Evolutionary conservation across 2,113 vertebrate genomes (phyloP).

Genomic region (Cyprinodon brontotheroides): DNA sequence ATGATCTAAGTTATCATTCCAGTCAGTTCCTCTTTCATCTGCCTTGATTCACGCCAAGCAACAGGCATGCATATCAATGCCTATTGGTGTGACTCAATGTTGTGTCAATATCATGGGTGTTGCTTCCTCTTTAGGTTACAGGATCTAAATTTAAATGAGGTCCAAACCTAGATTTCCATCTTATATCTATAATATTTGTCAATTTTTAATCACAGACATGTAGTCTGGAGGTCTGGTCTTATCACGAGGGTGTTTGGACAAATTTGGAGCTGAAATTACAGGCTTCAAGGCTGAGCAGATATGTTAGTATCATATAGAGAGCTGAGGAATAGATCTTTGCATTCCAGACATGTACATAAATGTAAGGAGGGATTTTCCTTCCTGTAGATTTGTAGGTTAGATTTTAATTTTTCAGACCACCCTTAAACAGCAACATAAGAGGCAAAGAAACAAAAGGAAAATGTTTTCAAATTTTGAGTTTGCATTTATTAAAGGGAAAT

Average conservation of each 20-base stretch:
- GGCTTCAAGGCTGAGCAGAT: background rate
- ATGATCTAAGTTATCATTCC: background rate
- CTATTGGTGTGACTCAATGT: background rate
- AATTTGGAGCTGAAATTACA: background rate
- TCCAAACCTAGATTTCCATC: background rate
- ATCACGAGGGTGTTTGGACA: background rate
- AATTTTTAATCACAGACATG: background rate
- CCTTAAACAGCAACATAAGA: no score
- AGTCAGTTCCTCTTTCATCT: background rate
- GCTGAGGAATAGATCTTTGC: background rate
- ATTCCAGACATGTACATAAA: background rate
- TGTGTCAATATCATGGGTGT: background rate
- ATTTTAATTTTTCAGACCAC: no score
- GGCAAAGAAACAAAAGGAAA: no score
- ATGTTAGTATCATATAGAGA: background rate
- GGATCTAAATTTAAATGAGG: background rate
- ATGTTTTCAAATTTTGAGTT: background rate
- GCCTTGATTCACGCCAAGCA: slow-evolving; percentile 13
- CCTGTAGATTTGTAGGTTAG: background rate
- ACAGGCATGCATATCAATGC: slow-evolving; percentile 17
- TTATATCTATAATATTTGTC: background rate
- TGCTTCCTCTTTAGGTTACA: background rate
- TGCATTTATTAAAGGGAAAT: background rate
- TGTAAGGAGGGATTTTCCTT: background rate
- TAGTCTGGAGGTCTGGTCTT: background rate